Evolutionary conservation across 2,797 vertebrate species (phyloP).

Genomic region (Falco concolor): DNA sequence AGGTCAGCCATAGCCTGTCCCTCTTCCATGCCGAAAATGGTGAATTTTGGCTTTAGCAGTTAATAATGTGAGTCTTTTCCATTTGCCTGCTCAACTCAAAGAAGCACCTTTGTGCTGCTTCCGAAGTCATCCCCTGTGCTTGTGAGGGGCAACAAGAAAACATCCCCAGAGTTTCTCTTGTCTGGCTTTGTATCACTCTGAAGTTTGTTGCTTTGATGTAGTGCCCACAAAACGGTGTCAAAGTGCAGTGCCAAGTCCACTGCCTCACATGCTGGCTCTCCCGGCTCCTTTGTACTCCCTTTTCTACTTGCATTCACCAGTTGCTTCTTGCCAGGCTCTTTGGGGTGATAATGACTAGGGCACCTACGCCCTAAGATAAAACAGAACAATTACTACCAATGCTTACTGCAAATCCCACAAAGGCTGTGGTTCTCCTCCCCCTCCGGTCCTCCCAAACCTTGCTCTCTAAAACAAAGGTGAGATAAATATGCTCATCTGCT

Average conservation of each 20-base stretch:
- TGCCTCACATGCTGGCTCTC: neutral
- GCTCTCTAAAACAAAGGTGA: conserved; percentile 2
- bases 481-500: neutral
- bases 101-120: neutral
- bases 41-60: neutral
- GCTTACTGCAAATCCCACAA: conserved; percentile 20
- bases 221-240: neutral
- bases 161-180: neutral
- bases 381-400: conserved; percentile 2
- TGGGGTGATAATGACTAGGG: conserved; percentile 5
- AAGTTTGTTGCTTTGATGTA: conserved; percentile 51
- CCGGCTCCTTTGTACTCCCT: conserved; percentile 42
- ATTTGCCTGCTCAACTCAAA: neutral
- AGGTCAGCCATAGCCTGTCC: neutral
- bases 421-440: neutral
- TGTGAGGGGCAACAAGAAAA: neutral
- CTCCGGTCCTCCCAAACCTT: neutral
- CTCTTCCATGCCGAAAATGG: neutral
- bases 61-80: neutral
- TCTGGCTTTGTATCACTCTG: conserved; percentile 9
- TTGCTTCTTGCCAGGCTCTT: conserved; percentile 36
- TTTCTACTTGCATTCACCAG: conserved; percentile 24
- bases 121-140: neutral
- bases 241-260: conserved; percentile 40
- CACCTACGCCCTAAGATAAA: conserved; percentile 47